Evolutionary conservation across 1,140 invertebrate genomes (phyloP).

Genomic region (Ptiloglossa arizonensis): DNA sequence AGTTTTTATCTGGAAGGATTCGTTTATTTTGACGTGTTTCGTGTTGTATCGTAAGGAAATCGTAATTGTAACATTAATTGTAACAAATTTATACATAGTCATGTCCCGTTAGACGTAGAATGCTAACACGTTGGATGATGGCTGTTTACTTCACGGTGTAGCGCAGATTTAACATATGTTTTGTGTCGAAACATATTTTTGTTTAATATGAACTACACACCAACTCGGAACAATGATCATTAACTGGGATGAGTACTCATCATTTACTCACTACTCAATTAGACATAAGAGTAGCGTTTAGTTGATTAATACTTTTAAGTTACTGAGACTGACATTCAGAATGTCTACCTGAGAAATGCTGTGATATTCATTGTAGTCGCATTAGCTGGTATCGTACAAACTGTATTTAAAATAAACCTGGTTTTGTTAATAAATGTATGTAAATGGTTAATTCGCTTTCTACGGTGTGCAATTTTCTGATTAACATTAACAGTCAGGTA

Average conservation of each 20-base stretch:
- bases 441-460: conserved; percentile 14
- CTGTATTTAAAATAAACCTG: conserved; percentile 68
- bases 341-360: conserved; percentile 79
- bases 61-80: conserved; percentile 16
- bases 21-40: not conserved
- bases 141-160: conserved; percentile 45
- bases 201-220: conserved; percentile 57
- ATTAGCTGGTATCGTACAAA: conserved; percentile 68
- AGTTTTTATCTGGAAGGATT: conserved; percentile 7
- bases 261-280: conserved; percentile 41
- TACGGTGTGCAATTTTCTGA: too few species aligned
- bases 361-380: conserved; percentile 78
- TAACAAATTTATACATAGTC: conserved; percentile 47
- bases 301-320: conserved; percentile 48
- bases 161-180: conserved; percentile 67
- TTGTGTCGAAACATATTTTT: conserved; percentile 62
- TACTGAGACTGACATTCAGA: conserved; percentile 74
- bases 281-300: conserved; percentile 36
- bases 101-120: conserved; percentile 73
- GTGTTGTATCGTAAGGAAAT: conserved; percentile 11
- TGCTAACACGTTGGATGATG: conserved; percentile 73
- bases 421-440: conserved; percentile 59
- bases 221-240: not conserved
- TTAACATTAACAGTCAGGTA: not conserved
- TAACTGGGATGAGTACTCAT: conserved; percentile 24